Conservation (phyloP, 2,888 invertebrate species). For the Phytoseiulus persimilis region DNA sequence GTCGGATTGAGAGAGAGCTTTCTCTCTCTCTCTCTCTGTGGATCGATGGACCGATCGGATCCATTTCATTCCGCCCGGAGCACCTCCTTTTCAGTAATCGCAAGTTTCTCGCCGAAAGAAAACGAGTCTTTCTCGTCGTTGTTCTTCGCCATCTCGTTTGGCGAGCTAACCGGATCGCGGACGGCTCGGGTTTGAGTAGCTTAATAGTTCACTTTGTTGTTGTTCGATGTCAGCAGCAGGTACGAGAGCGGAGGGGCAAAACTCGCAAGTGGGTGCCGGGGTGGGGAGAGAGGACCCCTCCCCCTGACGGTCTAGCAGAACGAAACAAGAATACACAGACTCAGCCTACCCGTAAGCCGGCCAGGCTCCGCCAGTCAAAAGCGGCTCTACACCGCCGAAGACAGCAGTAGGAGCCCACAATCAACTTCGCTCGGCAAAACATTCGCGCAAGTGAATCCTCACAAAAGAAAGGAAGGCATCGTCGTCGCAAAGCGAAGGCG, state of each 20-base stretch:
- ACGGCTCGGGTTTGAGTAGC: background rate
- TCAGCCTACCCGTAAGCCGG: background rate
- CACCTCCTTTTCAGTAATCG: background rate
- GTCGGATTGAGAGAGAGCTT: background rate
- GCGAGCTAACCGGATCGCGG: background rate
- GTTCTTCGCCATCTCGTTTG: background rate
- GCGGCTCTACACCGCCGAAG: too few species aligned
- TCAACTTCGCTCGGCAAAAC: background rate
- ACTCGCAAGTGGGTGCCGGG: background rate
- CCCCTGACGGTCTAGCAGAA: background rate
- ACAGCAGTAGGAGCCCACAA: background rate
- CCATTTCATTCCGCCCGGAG: background rate
- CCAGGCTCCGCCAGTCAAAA: too few species aligned
- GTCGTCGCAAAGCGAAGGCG: background rate
- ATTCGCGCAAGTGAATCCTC: background rate
- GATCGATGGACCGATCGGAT: background rate
- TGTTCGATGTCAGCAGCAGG: background rate
- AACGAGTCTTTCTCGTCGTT: background rate
- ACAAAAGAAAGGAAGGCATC: background rate
- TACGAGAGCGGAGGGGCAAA: background rate
- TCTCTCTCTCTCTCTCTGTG: background rate
- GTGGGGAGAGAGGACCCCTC: background rate
- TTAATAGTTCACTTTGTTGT: conserved; percentile 5
- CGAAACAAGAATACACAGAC: background rate
- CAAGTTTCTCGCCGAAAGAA: background rate